Evolutionary conservation across 2,113 vertebrate species (phyloP), one percentile per base, ranked within the genome.

Genomic region (Beaufortia kweichowensis): DNA sequence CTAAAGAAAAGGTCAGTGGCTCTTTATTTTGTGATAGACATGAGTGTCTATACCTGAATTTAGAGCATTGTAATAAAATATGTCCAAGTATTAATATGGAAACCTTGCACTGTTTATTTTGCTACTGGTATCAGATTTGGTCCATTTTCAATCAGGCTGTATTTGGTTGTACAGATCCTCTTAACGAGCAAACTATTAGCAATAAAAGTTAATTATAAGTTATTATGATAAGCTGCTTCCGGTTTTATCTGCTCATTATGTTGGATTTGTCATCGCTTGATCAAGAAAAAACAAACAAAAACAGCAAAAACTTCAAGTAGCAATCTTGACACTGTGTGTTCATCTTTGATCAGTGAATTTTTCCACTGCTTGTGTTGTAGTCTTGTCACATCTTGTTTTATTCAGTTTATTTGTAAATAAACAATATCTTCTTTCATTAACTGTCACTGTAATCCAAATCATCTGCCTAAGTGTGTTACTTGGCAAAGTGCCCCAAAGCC

Each of bases 1-100:
- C 95, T 79, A 98, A 96, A 89, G 96, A 98, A 88, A 98, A 98
- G 91, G 96, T 98, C 15, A 50, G 71, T 28, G 21, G 21, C 39
- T 19, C 35, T 15, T 9, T 4, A 56, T 75, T 17, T 65, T 12
- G 21, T 26, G 9, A 1, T 21, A 1, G 6, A 7, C 33, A 4
- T 29, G 15, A n/a, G 19, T 14, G 31, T 53, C 2, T 14, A 21
- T 53, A 14, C 41, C 41, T 14, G 14, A 3, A 46, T 46, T 17
- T 46, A 39, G 3, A 53, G 33, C 9, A 8, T 35, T 35, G 33
- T 35, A 35, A 1, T 35, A 33, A 4, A 33, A 33, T 33, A 33
- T 35, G 33, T 35, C 33, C 9, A 8, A 35, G 33, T 35, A 5
- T 50, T n/a, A 19, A n/a, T n/a, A 50, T n/a, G 19, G n/a, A 53